phyloP scores from a whole-genome alignment of 2,888 invertebrate species.

The Drosophila anomalata region DNA sequence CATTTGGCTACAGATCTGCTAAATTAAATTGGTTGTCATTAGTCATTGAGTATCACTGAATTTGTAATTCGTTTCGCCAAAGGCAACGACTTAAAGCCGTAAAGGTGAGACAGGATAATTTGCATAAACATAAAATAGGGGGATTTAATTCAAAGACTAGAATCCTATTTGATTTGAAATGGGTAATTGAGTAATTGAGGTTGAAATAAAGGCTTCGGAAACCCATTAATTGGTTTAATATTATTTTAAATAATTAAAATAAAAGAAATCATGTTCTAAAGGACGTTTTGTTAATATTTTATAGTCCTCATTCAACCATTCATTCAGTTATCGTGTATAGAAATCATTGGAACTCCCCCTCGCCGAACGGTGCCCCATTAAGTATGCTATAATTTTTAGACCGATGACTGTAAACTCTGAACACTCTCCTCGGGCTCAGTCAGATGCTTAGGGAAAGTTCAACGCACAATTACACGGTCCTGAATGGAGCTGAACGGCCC shows the following conservation, averaged over 20 bases:
- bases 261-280: neutral
- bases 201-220: neutral
- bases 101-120: neutral
- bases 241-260: neutral
- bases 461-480: conserved; percentile 51
- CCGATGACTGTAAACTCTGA: neutral
- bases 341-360: conserved; percentile 1
- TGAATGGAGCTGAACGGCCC: conserved; percentile 12
- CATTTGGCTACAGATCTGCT: conserved; percentile 5
- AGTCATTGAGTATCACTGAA: conserved; percentile 12
- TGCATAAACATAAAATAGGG: neutral
- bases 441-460: conserved; percentile 36
- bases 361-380: conserved; percentile 32
- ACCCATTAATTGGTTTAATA: neutral
- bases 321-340: conserved; percentile 9
- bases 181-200: neutral
- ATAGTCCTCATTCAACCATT: neutral
- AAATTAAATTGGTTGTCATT: conserved; percentile 28
- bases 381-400: conserved; percentile 53
- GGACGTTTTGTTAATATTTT: neutral
- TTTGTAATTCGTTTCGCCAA: conserved; percentile 1
- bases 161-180: no score
- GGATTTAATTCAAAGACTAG: neutral
- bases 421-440: conserved; percentile 9
- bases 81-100: neutral